Percentiles rank a stretch among this genome's conserved stretches.
Evolutionary conservation across 2,888 invertebrate genomes (phyloP).

Genomic region (Gari tellinella): DNA sequence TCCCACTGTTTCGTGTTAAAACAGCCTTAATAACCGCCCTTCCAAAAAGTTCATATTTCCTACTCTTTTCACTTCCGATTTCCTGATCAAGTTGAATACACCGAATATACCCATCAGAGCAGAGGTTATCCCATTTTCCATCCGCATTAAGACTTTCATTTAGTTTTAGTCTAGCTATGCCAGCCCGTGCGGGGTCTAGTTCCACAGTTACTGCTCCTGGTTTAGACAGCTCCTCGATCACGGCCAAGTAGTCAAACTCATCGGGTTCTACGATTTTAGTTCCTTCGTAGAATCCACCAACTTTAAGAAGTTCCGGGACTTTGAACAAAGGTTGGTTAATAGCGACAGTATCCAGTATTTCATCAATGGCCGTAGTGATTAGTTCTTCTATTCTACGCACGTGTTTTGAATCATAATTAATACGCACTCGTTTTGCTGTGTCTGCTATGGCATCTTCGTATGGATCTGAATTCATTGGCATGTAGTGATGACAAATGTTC

Average conservation of each 20-base stretch:
- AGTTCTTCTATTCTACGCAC: no score
- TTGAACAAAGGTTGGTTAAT: neutral
- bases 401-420: no score
- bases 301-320: slow-evolving; percentile 10
- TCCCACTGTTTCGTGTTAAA: neutral
- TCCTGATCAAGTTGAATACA: slow-evolving; percentile 3
- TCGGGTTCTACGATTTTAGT: slow-evolving; percentile 7
- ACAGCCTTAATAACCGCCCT: neutral
- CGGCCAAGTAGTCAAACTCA: slow-evolving; percentile 10
- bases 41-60: slow-evolving; percentile 6
- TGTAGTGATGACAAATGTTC: no score
- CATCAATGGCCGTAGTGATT: no score
- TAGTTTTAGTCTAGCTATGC: slow-evolving; percentile 9
- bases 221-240: slow-evolving; percentile 7
- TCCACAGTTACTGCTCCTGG: slow-evolving; percentile 4
- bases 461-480: no score
- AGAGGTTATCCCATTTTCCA: neutral
- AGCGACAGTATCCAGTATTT: no score
- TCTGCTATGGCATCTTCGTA: no score
- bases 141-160: neutral
- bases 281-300: slow-evolving; percentile 10
- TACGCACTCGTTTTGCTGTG: no score
- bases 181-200: neutral
- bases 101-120: slow-evolving; percentile 8
- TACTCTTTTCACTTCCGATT: neutral